Percentiles rank a stretch among this genome's conserved stretches.
These are phyloP conservation scores for Parnassius orleans DNA, from an alignment of 2,888 invertebrate species.

Conservation along the genomic window DNA sequence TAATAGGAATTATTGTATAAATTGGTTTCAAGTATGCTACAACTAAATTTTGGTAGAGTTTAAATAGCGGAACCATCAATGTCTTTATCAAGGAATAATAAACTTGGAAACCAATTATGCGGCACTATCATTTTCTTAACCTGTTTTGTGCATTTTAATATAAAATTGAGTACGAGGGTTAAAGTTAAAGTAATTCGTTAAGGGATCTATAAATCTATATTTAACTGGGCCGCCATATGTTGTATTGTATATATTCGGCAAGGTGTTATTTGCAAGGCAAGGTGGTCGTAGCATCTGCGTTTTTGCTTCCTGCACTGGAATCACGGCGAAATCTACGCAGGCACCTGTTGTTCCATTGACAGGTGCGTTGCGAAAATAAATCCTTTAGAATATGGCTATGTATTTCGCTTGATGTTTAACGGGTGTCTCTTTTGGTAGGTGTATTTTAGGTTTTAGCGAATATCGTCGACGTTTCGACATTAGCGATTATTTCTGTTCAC, in stretches of 20 bases:
- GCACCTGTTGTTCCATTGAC: constrained; percentile 53
- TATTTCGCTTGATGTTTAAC: too few species aligned
- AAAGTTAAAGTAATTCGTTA: constrained; percentile 1
- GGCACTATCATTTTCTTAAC: not conserved
- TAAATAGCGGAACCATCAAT: too few species aligned
- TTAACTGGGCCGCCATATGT: constrained; percentile 26
- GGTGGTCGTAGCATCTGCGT: constrained; percentile 65
- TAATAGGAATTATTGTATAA: too few species aligned
- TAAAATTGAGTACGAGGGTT: not conserved
- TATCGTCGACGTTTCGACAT: too few species aligned
- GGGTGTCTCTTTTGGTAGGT: too few species aligned
- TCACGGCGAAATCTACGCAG: constrained; percentile 63
- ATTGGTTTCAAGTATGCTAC: too few species aligned
- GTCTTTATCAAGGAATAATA: too few species aligned
- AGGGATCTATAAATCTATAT: not conserved
- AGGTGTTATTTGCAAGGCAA: constrained; percentile 54
- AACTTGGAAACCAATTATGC: not conserved
- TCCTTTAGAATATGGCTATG: constrained; percentile 1
- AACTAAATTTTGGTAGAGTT: too few species aligned
- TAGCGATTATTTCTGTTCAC: too few species aligned
- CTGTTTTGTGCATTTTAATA: not conserved
- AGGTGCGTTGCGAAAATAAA: constrained; percentile 27
- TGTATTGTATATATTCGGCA: constrained; percentile 49
- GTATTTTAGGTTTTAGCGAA: too few species aligned
- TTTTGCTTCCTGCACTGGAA: constrained; percentile 43